Base-by-base conservation (phyloP, 1,140 invertebrate genomes). In the Meloidogyne chitwoodi region DNA sequence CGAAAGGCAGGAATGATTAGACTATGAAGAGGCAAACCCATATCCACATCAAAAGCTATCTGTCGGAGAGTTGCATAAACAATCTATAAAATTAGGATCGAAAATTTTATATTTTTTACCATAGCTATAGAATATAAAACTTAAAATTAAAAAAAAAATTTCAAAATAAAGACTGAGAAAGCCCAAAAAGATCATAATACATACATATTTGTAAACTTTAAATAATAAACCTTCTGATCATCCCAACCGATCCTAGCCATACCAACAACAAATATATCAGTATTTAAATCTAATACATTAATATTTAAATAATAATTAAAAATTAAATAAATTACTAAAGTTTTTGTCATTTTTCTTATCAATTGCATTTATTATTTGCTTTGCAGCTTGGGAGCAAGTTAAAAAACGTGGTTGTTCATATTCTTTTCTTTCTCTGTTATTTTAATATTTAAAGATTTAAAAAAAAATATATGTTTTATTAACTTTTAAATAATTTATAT, bases 381-480 rank as follows among this genome's bases (percentile, higher is more conserved):
- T 77, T 69, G 72, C 73, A 70, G 74, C 80, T 70, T 75, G 14
- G 61, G 64, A 75, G 0, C 93, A 93, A 22, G 90, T 92, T 94
- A 98, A 96, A 87, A 94, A 98, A 79, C 92, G 91, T 6, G 96
- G 93, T 19, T 95, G 93, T 91, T 97, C 93, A 88, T 94, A 99
- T 81, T 93, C 92, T 80, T 92, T 92, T 79, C 92, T 92, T 85
- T 93, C 94, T 87, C 89, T 90, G 77, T 64, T 84, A 85, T 71
- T 64, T 61, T 65, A 31, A 68, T 63, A 82, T 72, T 75, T 70
- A 34, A 67, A 81, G n/a, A n/a, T n/a, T n/a, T n/a, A n/a, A n/a
- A n/a, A n/a, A n/a, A n/a, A n/a, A n/a, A n/a, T n/a, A n/a, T n/a
- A n/a, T n/a, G n/a, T n/a, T n/a, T n/a, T n/a, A n/a, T n/a, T n/a